Evolutionary conservation across 1,140 invertebrate genomes (phyloP).

Genomic region (Drosophila rufa): DNA sequence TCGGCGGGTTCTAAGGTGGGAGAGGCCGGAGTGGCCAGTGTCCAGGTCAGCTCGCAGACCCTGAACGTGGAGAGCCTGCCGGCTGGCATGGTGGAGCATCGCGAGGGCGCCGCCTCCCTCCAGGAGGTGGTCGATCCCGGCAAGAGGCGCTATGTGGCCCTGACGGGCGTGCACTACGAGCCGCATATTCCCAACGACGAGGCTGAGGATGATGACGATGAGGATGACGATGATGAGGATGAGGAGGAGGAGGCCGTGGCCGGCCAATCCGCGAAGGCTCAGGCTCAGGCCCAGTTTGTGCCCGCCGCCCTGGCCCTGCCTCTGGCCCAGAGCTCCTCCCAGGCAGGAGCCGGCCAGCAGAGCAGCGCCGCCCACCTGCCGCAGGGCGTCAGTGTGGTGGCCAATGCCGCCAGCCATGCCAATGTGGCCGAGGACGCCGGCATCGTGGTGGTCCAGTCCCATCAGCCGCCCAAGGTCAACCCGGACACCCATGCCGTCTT

Average conservation of each 20-base stretch:
- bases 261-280: conserved; percentile 16
- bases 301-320: conserved; percentile 56
- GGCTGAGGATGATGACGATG: not conserved
- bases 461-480: conserved; percentile 77
- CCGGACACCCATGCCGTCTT: conserved; percentile 79
- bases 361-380: conserved; percentile 26
- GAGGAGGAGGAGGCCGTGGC: conserved; percentile 10
- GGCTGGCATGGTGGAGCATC: conserved; percentile 39
- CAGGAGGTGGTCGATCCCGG: conserved; percentile 8
- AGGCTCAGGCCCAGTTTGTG: conserved; percentile 23
- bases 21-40: not conserved
- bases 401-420: conserved; percentile 59
- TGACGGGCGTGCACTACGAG: conserved; percentile 49
- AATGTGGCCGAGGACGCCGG: conserved; percentile 69
- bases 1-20: not conserved
- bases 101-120: conserved; percentile 23
- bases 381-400: conserved; percentile 65
- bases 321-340: not conserved
- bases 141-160: conserved; percentile 62
- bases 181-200: conserved; percentile 20
- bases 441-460: conserved; percentile 72
- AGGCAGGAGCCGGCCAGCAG: not conserved
- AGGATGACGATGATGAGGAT: conserved; percentile 21
- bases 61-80: conserved; percentile 37
- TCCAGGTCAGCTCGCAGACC: conserved; percentile 55